phyloP scores from a whole-genome alignment of 2,797 vertebrate species.

The Falco biarmicus region DNA sequence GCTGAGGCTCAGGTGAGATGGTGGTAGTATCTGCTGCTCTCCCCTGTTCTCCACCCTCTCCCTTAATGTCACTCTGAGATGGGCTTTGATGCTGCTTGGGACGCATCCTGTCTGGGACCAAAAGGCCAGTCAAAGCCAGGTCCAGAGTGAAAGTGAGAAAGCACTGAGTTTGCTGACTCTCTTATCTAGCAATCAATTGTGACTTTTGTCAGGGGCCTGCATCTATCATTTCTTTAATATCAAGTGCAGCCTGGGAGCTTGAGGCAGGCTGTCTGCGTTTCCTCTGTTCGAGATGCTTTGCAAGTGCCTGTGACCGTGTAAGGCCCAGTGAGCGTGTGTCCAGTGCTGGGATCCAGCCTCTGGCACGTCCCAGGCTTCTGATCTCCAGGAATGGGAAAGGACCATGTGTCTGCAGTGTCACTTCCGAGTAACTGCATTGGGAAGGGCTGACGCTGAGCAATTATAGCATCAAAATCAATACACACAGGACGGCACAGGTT shows the following conservation, averaged over 20 bases:
- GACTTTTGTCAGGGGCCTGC: neutral
- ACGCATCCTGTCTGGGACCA: neutral
- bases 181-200: neutral
- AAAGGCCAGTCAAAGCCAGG: neutral
- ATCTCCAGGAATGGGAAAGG: rapidly evolving
- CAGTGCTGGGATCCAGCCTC: neutral
- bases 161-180: neutral
- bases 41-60: neutral
- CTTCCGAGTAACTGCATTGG: neutral
- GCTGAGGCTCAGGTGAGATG: neutral
- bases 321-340: neutral
- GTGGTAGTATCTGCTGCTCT: neutral
- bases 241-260: neutral
- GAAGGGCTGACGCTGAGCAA: neutral
- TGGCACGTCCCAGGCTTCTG: neutral
- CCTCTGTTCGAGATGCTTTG: neutral
- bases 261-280: neutral
- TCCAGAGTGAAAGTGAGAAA: neutral
- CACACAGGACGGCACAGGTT: neutral
- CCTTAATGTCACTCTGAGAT: neutral
- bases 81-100: neutral
- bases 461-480: neutral
- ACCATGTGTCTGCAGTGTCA: neutral
- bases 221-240: neutral
- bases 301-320: neutral